Conservation (phyloP, 2,797 vertebrate genomes). For the Spinus olivaceus region DNA sequence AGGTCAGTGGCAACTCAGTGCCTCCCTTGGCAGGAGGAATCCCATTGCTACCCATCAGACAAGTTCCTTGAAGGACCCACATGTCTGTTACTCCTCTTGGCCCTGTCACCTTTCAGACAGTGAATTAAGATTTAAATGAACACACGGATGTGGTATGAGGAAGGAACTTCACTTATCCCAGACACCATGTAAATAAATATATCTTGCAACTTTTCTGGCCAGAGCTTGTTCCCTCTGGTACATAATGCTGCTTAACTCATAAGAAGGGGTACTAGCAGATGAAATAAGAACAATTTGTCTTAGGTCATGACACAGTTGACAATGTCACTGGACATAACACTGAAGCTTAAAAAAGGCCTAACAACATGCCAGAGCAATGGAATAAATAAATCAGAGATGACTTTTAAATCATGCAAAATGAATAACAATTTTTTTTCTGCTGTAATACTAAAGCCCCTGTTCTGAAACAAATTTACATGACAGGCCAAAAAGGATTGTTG, state of each 20-base stretch:
- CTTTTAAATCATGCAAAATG: constrained; percentile 11
- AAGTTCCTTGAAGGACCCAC: neutral
- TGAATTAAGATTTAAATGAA: neutral
- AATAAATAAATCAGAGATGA: constrained; percentile 23
- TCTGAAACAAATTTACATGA: neutral
- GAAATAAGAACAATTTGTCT: constrained; percentile 14
- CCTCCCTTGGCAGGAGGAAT: neutral
- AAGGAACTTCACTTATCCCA: neutral
- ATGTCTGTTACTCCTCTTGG: neutral
- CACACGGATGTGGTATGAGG: neutral
- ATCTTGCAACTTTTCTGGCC: neutral
- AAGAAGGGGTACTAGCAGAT: neutral
- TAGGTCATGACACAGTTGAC: neutral
- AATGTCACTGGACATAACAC: neutral
- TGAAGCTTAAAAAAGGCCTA: neutral
- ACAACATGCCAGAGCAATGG: neutral
- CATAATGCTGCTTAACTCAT: neutral
- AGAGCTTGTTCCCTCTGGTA: neutral
- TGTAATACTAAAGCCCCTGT: neutral
- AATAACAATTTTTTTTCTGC: neutral
- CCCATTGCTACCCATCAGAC: fast-evolving
- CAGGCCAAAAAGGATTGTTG: neutral
- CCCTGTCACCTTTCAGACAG: neutral
- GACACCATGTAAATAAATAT: neutral
- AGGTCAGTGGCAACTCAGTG: neutral